Evolutionary conservation across 2,888 invertebrate species (phyloP).

Genomic region (Limnephilus marmoratus): DNA sequence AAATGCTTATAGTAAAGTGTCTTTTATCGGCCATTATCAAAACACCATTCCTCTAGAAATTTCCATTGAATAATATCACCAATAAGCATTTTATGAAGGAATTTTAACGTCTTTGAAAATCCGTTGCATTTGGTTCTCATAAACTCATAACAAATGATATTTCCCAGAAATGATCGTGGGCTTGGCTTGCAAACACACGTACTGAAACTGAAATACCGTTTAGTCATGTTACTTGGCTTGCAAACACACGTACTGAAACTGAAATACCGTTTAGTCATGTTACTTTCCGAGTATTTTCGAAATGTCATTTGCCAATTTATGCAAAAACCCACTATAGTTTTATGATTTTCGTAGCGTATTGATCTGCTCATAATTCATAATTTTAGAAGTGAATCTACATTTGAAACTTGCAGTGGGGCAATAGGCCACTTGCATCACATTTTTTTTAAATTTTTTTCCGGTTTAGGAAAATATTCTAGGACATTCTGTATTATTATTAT

Average conservation of each 20-base stretch:
- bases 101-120: background rate
- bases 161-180: background rate
- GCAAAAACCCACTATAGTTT: background rate
- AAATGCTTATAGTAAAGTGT: background rate
- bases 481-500: too few relatives aligned
- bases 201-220: background rate
- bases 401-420: too few relatives aligned
- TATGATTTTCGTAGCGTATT: background rate
- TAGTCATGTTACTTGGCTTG: background rate
- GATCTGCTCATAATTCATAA: background rate
- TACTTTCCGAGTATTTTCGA: background rate
- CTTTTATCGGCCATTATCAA: background rate
- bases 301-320: background rate
- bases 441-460: too few relatives aligned
- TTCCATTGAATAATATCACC: background rate
- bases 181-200: background rate
- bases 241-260: too few relatives aligned
- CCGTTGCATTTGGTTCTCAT: background rate
- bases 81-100: background rate
- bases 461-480: too few relatives aligned
- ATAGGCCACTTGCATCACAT: too few relatives aligned
- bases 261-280: background rate
- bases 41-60: background rate
- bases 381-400: background rate
- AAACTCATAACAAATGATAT: background rate